Percentiles rank a stretch among this genome's conserved stretches.
These are phyloP conservation scores for Drosophila kikkawai DNA, from an alignment of 1,140 invertebrate species.

Conservation along the genomic window DNA sequence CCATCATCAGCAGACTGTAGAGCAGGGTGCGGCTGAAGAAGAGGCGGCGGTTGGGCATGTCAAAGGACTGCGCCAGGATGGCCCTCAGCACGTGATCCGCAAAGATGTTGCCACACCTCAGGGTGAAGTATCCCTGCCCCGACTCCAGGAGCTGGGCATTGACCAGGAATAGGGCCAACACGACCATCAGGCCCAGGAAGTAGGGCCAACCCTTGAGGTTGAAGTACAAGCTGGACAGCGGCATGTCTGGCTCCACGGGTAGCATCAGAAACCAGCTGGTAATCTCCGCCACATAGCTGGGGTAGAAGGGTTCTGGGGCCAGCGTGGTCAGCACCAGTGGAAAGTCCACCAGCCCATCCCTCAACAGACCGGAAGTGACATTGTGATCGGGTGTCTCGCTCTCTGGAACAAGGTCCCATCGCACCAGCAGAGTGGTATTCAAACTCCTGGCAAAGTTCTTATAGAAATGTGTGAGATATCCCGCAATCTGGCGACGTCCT, in stretches of 20 bases:
- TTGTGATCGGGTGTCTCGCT: conserved; percentile 1
- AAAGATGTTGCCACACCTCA: conserved; percentile 8
- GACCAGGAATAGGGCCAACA: conserved; percentile 40
- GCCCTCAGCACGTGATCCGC: conserved; percentile 46
- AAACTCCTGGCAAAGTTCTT: conserved; percentile 40
- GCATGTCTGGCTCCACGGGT: conserved; percentile 39
- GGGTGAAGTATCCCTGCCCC: conserved; percentile 6
- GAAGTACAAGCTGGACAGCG: conserved; percentile 16
- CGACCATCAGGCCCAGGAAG: conserved; percentile 5
- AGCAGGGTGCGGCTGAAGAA: conserved; percentile 1
- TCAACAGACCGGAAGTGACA: background rate
- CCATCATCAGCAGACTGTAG: conserved; percentile 36
- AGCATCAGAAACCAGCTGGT: conserved; percentile 54
- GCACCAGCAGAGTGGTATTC: conserved; percentile 33
- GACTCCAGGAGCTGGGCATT: conserved; percentile 20
- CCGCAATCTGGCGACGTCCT: conserved; percentile 36
- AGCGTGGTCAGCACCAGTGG: conserved; percentile 22
- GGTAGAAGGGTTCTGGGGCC: background rate
- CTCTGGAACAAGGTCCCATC: conserved; percentile 18
- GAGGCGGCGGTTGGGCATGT: conserved; percentile 12
- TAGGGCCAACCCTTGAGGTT: conserved; percentile 8
- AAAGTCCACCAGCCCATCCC: conserved; percentile 39
- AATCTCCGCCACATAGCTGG: conserved; percentile 40
- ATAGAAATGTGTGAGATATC: conserved; percentile 44
- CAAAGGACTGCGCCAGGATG: conserved; percentile 43